These are phyloP conservation scores for Agriopis aurantiaria DNA, from an alignment of 2,888 invertebrate genomes.

Conservation along the genomic window DNA sequence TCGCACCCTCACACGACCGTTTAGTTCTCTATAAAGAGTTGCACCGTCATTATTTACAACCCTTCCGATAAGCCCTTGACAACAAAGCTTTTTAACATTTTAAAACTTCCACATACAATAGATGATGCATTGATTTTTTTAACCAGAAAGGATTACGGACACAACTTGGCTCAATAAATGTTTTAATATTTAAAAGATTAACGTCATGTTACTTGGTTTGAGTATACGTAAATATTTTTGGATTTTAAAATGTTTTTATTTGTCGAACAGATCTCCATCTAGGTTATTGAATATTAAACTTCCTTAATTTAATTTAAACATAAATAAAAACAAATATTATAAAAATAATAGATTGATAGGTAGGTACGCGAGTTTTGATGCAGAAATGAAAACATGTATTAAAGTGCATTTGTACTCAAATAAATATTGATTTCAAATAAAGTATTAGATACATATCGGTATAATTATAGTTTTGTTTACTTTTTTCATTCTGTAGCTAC, in stretches of 20 bases:
- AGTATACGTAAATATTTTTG: slow-evolving; percentile 50
- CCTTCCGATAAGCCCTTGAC: slow-evolving; percentile 81
- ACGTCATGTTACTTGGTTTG: slow-evolving; percentile 71
- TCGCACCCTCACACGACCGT: slow-evolving; percentile 60
- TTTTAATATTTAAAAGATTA: slow-evolving; percentile 86
- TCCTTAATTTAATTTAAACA: no score
- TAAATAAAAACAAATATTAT: no score
- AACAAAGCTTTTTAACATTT: slow-evolving; percentile 85
- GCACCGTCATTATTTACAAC: slow-evolving; percentile 85
- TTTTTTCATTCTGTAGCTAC: no score
- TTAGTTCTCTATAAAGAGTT: slow-evolving; percentile 80
- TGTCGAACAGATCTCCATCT: slow-evolving; percentile 58
- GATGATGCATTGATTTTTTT: slow-evolving; percentile 76
- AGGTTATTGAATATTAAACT: background rate
- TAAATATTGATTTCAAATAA: no score
- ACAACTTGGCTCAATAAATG: slow-evolving; percentile 74
- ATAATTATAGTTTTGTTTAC: no score
- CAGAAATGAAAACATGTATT: no score
- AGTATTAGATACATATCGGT: no score
- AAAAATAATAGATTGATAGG: no score
- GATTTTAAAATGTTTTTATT: slow-evolving; percentile 66
- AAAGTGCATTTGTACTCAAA: no score
- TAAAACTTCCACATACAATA: slow-evolving; percentile 78
- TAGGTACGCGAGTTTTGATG: no score
- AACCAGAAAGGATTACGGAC: slow-evolving; percentile 68